These are phyloP conservation scores for Eurytoma adleriae DNA, from an alignment of 2,888 invertebrate species.

Conservation along the genomic window DNA sequence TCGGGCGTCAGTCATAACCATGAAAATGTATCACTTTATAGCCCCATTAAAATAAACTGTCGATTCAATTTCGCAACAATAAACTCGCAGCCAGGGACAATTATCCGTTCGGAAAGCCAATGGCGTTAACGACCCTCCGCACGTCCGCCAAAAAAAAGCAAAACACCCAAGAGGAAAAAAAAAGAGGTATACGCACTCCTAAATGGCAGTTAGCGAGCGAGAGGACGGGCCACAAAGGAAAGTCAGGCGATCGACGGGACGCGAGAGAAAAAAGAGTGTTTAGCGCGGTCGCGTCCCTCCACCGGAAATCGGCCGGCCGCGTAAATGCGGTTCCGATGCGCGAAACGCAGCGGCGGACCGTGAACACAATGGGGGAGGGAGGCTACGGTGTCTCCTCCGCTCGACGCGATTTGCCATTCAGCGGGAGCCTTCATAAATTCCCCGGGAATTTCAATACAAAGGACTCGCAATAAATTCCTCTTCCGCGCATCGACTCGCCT, in stretches of 20 bases:
- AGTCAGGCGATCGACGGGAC: background rate
- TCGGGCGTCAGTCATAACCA: background rate
- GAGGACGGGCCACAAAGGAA: background rate
- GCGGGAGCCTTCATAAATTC: conserved; percentile 45
- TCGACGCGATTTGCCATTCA: conserved; percentile 40
- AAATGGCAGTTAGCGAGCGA: background rate
- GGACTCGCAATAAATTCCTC: conserved; percentile 40
- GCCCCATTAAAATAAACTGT: background rate
- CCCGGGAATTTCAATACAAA: conserved; percentile 49
- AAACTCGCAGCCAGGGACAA: background rate
- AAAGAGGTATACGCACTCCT: background rate
- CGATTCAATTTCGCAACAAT: background rate
- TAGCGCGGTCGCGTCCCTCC: background rate
- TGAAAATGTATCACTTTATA: background rate
- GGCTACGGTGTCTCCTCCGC: background rate
- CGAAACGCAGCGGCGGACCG: background rate
- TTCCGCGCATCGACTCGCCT: background rate
- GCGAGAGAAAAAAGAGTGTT: background rate
- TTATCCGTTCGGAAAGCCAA: background rate
- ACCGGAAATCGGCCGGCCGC: conserved; percentile 39
- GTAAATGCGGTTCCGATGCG: conserved; percentile 12
- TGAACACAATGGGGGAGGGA: conserved; percentile 12
- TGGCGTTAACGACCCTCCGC: background rate
- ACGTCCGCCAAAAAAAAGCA: background rate
- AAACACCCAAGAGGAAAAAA: background rate